phyloP scores from a whole-genome alignment of 1,140 invertebrate species.

The Trachelipus rathkii region DNA sequence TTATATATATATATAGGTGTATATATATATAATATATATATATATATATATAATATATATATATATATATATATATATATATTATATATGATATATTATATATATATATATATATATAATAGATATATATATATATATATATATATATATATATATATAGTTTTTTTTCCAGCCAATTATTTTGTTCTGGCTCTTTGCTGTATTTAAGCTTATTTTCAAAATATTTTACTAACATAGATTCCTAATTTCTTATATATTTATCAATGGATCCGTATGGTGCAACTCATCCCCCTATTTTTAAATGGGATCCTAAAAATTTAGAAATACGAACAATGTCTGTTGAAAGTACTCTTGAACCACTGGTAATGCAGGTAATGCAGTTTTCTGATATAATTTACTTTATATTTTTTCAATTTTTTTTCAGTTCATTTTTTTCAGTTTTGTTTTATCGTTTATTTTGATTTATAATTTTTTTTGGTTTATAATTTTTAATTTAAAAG shows the following conservation, averaged over 20 bases:
- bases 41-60: no score
- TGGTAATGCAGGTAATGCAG: conserved; percentile 79
- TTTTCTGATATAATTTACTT: no score
- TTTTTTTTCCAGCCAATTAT: no score
- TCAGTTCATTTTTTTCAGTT: conserved; percentile 10
- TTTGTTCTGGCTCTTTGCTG: background rate
- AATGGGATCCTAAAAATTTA: conserved; percentile 96
- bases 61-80: no score
- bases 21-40: no score
- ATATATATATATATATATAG: no score
- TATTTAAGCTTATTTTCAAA: background rate
- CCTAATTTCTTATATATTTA: background rate
- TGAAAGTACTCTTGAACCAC: conserved; percentile 89
- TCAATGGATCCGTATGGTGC: background rate
- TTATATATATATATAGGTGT: no score
- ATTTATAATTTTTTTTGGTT: background rate
- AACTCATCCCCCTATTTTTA: conserved; percentile 51
- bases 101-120: no score
- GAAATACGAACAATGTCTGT: conserved; percentile 97
- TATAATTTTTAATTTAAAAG: no score
- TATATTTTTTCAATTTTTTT: conserved; percentile 4
- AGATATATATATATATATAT: no score
- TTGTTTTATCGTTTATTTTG: background rate
- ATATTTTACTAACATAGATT: background rate
- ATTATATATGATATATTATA: no score